phyloP scores from a whole-genome alignment of 1,140 invertebrate species.

The Habropoda laboriosa region DNA sequence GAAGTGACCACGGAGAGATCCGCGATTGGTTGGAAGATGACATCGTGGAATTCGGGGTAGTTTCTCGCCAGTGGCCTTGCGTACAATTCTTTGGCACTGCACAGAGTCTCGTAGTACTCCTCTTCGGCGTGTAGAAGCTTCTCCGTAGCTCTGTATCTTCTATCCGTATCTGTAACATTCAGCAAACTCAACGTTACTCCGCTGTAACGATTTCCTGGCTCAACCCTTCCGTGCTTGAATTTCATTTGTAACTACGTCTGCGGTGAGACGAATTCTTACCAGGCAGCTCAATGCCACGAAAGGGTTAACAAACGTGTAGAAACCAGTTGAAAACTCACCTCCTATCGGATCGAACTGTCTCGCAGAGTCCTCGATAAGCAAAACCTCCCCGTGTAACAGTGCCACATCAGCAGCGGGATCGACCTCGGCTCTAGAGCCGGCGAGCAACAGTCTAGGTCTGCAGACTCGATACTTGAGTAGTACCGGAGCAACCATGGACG shows the following conservation, averaged over 20 bases:
- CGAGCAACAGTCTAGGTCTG: constrained; percentile 81
- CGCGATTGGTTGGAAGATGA: constrained; percentile 81
- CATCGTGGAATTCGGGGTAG: constrained; percentile 80
- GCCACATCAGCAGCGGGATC: constrained; percentile 83
- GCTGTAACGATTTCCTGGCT: no score
- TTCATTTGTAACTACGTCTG: no score
- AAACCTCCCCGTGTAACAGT: constrained; percentile 84
- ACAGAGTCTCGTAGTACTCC: constrained; percentile 79
- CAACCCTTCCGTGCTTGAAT: no score
- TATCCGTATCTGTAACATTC: constrained; percentile 76
- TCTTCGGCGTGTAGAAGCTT: constrained; percentile 81
- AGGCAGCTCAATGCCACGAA: no score
- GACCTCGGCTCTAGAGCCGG: constrained; percentile 85
- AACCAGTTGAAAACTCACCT: constrained; percentile 71
- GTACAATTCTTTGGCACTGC: constrained; percentile 81
- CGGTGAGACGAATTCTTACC: no score
- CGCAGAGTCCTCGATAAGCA: constrained; percentile 84
- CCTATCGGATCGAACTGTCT: constrained; percentile 79
- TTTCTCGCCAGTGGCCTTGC: constrained; percentile 80
- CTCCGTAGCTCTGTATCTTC: constrained; percentile 79
- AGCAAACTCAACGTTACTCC: no score
- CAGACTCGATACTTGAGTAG: constrained; percentile 81
- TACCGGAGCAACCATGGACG: constrained; percentile 81
- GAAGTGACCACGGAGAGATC: constrained; percentile 80
- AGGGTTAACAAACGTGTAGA: no score